Conservation (phyloP, 2,113 vertebrate species). For the Oxyura jamaicensis region DNA sequence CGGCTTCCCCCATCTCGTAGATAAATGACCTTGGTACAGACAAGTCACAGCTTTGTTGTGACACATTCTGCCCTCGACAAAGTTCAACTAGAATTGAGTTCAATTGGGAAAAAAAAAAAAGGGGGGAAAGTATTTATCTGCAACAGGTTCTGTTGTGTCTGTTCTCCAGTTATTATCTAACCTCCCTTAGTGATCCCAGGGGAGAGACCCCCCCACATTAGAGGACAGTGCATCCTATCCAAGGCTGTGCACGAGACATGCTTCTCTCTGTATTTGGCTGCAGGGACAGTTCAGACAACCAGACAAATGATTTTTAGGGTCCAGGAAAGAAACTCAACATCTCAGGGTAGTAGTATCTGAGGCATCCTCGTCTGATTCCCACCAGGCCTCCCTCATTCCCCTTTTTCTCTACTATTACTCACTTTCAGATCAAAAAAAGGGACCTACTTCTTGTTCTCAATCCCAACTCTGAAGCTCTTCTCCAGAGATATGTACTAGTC, state of each 20-base stretch:
- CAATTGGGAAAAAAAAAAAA: not conserved
- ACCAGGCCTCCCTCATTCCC: not conserved
- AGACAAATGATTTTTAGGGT: not conserved
- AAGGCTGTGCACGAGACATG: not conserved
- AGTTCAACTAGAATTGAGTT: not conserved
- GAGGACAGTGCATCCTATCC: not conserved
- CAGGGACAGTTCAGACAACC: not conserved
- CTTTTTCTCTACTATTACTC: not conserved
- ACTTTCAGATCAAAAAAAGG: not conserved
- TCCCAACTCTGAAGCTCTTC: not conserved
- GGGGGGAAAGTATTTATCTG: not conserved
- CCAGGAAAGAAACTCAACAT: not conserved
- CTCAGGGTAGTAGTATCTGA: not conserved
- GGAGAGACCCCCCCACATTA: not conserved
- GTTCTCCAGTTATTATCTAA: not conserved
- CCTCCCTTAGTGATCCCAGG: not conserved
- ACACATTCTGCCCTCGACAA: not conserved
- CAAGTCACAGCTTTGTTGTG: not conserved
- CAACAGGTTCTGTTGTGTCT: not conserved
- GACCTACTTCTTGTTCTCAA: not conserved
- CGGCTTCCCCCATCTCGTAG: not conserved
- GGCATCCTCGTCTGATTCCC: not conserved
- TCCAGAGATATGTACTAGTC: not conserved
- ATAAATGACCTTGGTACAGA: not conserved
- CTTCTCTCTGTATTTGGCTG: not conserved